Evolutionary conservation across 1,140 invertebrate species (phyloP).

Genomic region (Leguminivora glycinivorella): DNA sequence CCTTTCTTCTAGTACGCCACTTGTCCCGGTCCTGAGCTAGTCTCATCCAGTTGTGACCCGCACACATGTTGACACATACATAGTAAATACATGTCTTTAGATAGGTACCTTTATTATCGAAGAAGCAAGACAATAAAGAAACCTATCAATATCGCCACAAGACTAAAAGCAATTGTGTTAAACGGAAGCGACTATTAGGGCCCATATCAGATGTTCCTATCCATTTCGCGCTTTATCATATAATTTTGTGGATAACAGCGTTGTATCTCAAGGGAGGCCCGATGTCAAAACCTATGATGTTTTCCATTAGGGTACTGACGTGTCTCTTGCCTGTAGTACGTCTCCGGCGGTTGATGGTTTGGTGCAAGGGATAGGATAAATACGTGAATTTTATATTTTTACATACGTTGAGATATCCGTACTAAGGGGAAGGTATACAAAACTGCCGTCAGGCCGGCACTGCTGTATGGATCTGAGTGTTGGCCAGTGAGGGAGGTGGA

Average conservation of each 20-base stretch:
- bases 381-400: background rate
- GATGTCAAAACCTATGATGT: conserved; percentile 48
- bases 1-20: too few relatives aligned
- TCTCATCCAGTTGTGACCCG: too few relatives aligned
- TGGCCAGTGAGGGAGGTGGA: too few relatives aligned
- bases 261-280: conserved; percentile 28
- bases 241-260: conserved; percentile 34
- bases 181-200: conserved; percentile 29
- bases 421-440: too few relatives aligned
- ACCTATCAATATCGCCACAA: background rate
- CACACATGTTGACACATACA: background rate
- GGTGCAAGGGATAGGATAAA: background rate
- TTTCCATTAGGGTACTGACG: conserved; percentile 50
- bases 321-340: conserved; percentile 38
- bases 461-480: too few relatives aligned
- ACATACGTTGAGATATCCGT: too few relatives aligned
- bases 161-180: conserved; percentile 30
- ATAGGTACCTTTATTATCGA: background rate
- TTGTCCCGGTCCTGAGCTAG: too few relatives aligned
- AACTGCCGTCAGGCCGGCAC: too few relatives aligned
- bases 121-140: background rate
- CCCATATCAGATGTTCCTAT: conserved; percentile 37
- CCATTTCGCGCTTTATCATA: conserved; percentile 36
- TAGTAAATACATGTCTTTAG: background rate
- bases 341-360: background rate